Evolutionary conservation across 2,113 vertebrate species (phyloP), one percentile per base, ranked within the genome.

Genomic region (Anarrhichthys ocellatus): DNA sequence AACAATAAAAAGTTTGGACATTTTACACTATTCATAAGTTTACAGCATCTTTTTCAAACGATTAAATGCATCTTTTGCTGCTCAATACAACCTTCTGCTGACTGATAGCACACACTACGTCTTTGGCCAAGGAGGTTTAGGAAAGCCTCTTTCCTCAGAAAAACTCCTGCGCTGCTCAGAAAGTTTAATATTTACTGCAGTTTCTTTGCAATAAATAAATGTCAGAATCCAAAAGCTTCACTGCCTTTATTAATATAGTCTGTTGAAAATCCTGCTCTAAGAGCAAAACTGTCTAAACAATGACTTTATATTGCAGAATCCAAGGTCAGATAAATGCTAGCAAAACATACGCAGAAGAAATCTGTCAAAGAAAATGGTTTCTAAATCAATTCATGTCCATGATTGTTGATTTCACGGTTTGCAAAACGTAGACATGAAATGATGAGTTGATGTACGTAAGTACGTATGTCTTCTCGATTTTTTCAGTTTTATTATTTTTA

Each of bases 61-160:
- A 17, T 5, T 22, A 79, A 56, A 69, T 20, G 42, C 24, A 36
- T 61, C 7, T 70, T 22, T 29, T 46, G 36, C 76, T 54, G n/a
- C 46, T 71, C 18, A 40, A 9, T 68, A 34, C 42, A 61, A 40
- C 18, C n/a, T 18, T 0, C 32, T 0, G 9, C 32, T 59, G 61
- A 59, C 70, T 46, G 22, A 69, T 52, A 38, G 6, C 22, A 29
- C 29, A 27, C 48, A 72, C 8, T 22, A 59, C 63, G 24, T 54
- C 11, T 38, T 27, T 4, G 27, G 34, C 20, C 6, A 17, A 6
- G 8, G 20, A 65, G 24, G 36, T 52, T 32, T 2, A 48, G 5
- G 54, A 65, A 80, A 73, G 44, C 46, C 5, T 72, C 34, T 75
- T 61, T 72, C 10, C 32, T 62, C 9, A 9, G 6, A 64, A 34